phyloP scores from a whole-genome alignment of 1,140 invertebrate species.

The Heterodera carotae region DNA sequence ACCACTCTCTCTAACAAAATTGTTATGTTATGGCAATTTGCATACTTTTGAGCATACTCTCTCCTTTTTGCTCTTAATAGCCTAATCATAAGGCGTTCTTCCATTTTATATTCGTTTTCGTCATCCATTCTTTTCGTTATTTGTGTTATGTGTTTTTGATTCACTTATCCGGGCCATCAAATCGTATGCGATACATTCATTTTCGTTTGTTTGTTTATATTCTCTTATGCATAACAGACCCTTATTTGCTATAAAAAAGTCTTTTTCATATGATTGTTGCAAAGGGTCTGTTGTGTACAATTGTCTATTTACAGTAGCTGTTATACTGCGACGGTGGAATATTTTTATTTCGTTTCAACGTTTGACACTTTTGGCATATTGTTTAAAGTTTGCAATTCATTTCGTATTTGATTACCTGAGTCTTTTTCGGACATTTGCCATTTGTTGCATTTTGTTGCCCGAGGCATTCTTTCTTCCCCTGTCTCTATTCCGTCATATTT shows the following conservation, averaged over 20 bases:
- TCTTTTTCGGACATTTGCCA: neutral
- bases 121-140: neutral
- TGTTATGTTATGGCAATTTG: slow-evolving; percentile 3
- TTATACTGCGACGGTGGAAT: neutral
- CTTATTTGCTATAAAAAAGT: neutral
- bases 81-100: neutral
- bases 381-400: neutral
- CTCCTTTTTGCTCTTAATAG: neutral
- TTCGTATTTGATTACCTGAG: neutral
- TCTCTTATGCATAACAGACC: neutral
- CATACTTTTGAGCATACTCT: slow-evolving; percentile 1
- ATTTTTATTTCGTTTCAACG: neutral
- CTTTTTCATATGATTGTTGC: no score
- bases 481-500: neutral
- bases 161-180: slow-evolving; percentile 2
- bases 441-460: no score
- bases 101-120: neutral
- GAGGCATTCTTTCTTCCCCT: no score
- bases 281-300: neutral
- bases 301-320: neutral
- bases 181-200: slow-evolving; percentile 1
- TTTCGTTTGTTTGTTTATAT: neutral
- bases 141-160: neutral
- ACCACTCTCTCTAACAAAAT: neutral
- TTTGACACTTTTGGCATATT: neutral